A percentile compares a stretch with the other conserved stretches of the same genome.
Conservation (phyloP, 1,140 invertebrate species). For the Babylonia areolata region DNA sequence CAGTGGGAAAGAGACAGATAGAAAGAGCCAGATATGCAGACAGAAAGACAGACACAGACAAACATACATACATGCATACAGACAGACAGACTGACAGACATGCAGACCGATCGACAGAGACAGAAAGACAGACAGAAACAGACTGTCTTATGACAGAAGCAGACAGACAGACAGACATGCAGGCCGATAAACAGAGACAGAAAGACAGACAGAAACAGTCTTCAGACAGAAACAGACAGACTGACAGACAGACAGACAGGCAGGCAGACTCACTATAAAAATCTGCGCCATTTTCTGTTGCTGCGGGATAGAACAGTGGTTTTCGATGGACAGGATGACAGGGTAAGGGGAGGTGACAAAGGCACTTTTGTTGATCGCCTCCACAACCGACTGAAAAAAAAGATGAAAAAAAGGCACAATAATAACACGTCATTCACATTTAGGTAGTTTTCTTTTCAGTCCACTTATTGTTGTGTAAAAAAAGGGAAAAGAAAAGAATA, state of each 20-base stretch:
- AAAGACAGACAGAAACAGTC: not conserved
- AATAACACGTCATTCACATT: not conserved
- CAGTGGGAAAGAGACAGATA: no score
- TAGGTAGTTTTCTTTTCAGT: not conserved
- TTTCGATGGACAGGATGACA: conserved; percentile 96
- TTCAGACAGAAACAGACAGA: not conserved
- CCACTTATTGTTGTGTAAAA: no score
- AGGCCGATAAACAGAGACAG: not conserved
- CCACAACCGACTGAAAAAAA: conserved; percentile 84
- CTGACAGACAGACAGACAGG: not conserved
- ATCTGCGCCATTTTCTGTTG: conserved; percentile 96
- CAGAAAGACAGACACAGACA: no score
- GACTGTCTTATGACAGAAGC: no score
- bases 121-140: no score
- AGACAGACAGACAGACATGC: not conserved
- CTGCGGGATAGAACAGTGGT: conserved; percentile 94
- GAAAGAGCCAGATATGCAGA: no score
- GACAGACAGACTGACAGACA: no score
- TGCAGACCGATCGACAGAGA: no score
- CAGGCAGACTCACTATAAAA: conserved; percentile 84
- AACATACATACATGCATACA: no score
- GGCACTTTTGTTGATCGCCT: conserved; percentile 93
- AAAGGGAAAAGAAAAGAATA: no score
- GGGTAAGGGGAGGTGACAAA: conserved; percentile 94
- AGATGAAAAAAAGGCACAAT: conserved; percentile 9